Conservation (phyloP, 2,888 invertebrate species). For the Cryptocephalus primarius region DNA sequence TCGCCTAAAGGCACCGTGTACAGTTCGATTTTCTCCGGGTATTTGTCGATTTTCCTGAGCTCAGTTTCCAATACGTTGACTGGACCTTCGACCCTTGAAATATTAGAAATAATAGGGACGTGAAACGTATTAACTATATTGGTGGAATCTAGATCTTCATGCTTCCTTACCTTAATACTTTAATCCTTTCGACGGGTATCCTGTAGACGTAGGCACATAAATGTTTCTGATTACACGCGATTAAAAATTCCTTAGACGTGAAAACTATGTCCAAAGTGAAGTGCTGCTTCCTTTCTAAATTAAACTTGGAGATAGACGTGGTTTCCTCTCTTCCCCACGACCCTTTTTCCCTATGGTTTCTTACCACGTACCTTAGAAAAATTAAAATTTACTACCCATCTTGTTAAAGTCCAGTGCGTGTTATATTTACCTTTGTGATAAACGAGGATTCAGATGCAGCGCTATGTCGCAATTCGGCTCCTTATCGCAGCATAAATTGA, state of each 20-base stretch:
- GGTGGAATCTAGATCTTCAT: too few species aligned
- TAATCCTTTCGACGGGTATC: background rate
- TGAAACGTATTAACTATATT: too few species aligned
- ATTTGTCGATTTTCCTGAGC: background rate
- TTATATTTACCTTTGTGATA: constrained; percentile 53
- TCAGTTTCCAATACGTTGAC: background rate
- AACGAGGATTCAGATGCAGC: constrained; percentile 71
- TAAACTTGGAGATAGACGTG: background rate
- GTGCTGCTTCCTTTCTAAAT: background rate
- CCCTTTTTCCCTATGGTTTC: background rate
- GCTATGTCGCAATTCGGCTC: constrained; percentile 44
- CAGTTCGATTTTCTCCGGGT: background rate
- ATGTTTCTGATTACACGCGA: background rate
- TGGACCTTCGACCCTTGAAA: background rate
- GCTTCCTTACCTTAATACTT: background rate
- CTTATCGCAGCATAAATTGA: constrained; percentile 46
- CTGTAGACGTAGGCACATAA: background rate
- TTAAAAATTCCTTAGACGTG: background rate
- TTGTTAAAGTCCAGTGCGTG: background rate
- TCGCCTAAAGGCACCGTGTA: too few species aligned
- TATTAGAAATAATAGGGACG: too few species aligned
- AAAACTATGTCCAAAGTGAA: background rate
- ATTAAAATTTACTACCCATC: background rate
- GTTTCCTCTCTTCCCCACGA: background rate
- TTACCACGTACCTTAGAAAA: background rate